phyloP scores from a whole-genome alignment of 2,888 invertebrate species.

The Chrysolina oricalcia region DNA sequence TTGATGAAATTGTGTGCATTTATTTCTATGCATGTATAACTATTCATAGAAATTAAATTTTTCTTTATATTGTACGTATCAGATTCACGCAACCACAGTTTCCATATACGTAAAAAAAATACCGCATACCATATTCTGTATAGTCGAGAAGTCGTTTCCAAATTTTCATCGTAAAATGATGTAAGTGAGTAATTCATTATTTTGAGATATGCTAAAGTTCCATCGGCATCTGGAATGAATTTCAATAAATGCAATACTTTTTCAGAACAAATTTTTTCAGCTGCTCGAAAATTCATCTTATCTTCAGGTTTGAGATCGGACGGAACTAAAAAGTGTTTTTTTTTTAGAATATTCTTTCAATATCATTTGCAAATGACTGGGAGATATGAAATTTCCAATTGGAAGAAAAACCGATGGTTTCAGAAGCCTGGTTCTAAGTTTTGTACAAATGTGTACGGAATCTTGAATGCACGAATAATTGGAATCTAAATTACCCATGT shows the following conservation, averaged over 20 bases:
- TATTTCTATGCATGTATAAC: slow-evolving; percentile 42
- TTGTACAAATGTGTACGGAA: slow-evolving; percentile 37
- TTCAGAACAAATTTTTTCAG: slow-evolving; percentile 39
- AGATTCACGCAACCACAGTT: neutral
- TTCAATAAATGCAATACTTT: slow-evolving; percentile 35
- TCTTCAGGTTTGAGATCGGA: slow-evolving; percentile 41
- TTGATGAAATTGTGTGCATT: slow-evolving; percentile 38
- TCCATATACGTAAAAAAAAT: neutral
- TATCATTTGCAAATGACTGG: slow-evolving; percentile 31
- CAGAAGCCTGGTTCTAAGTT: slow-evolving; percentile 39
- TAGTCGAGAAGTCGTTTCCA: neutral
- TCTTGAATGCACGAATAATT: slow-evolving; percentile 39
- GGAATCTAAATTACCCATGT: slow-evolving; percentile 26
- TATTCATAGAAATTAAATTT: slow-evolving; percentile 33
- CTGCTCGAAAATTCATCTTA: slow-evolving; percentile 45
- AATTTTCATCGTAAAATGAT: neutral
- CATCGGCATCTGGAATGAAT: slow-evolving; percentile 3
- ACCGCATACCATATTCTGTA: neutral
- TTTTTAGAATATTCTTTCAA: slow-evolving; percentile 26
- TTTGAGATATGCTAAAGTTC: neutral
- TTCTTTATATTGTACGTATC: too few species aligned
- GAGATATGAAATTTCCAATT: slow-evolving; percentile 34
- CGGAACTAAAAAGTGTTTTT: slow-evolving; percentile 43
- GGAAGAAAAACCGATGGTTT: slow-evolving; percentile 29
- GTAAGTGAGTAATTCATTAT: slow-evolving; percentile 1